These are phyloP conservation scores for Chrosomus eos DNA, from an alignment of 2,797 vertebrate species.

Conservation along the genomic window DNA sequence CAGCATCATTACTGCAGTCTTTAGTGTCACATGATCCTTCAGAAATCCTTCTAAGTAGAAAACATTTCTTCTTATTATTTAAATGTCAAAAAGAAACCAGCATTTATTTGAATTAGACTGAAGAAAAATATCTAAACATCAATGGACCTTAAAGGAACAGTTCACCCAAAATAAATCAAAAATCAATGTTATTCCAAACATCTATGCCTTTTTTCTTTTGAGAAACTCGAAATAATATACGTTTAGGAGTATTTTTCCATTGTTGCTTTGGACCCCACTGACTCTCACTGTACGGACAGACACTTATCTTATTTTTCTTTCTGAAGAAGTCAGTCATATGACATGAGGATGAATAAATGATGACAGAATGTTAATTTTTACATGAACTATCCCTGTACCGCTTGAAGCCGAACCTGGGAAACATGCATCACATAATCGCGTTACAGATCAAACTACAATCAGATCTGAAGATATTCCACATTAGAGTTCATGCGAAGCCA, in stretches of 20 bases:
- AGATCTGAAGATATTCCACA: conserved; percentile 20
- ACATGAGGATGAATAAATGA: neutral
- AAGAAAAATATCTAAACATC: no score
- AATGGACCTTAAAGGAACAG: neutral
- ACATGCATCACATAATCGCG: neutral
- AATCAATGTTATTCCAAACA: neutral
- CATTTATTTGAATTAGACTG: neutral
- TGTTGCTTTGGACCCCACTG: neutral
- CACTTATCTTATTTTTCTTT: neutral
- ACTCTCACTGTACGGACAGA: neutral
- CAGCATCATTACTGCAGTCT: neutral
- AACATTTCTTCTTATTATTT: neutral
- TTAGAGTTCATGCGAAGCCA: neutral
- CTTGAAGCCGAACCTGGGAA: neutral
- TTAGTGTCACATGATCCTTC: neutral
- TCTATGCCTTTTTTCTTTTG: neutral
- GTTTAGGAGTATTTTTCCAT: neutral
- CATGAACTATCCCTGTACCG: neutral
- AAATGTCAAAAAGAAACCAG: neutral
- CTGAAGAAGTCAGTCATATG: neutral
- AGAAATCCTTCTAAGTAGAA: neutral
- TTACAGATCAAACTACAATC: conserved; percentile 3
- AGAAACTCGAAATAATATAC: neutral
- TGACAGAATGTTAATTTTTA: neutral
- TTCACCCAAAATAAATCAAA: neutral